Base-by-base conservation (phyloP, 2,797 vertebrate species). In the Ara ararauna region DNA sequence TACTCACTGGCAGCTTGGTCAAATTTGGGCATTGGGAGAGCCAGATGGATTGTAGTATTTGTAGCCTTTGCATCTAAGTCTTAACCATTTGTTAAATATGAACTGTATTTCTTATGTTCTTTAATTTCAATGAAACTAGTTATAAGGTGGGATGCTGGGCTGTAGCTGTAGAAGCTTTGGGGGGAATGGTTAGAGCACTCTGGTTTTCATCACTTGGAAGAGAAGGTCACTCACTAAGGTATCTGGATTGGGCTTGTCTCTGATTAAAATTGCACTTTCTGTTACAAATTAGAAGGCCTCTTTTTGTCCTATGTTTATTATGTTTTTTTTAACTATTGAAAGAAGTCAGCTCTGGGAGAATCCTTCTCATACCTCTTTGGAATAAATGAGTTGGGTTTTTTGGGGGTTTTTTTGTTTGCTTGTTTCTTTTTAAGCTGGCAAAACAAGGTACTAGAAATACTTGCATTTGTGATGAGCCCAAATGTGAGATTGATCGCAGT, bases 241-340 rank as follows among this genome's bases (percentile, higher is more conserved):
- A 58, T 94, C 84, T 92, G 61, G 38, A 30, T 64, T 40, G 24
- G 85, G 85, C 85, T 90, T 91, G 23, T 89, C 93, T 61, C 76
- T 66, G 13, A 82, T 70, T 87, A 85, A 85, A 93, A 83, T 26
- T 65, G n/a, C 64, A 91, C 62, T 79, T 86, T 78, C 50, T 54
- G 51, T 81, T 92, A 38, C 67, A 64, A 73, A 68, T 64, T 76
- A 30, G 10, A 85, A 68, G 30, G 32, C 18, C 7, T 72, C 77
- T 93, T 65, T 74, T 66, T 56, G 24, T 34, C 6, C 29, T 62
- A 2, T 62, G 48, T 73, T 92, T 45, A 8, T 51, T 3, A 29
- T 42, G 1, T 11, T 9, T 72, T 76, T 91, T 91, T 89, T 34
- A 54, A 44, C 38, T 60, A 23, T 68, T 79, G 38, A 76, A 91